phyloP scores from a whole-genome alignment of 2,888 invertebrate species.

The Belgica antarctica region DNA sequence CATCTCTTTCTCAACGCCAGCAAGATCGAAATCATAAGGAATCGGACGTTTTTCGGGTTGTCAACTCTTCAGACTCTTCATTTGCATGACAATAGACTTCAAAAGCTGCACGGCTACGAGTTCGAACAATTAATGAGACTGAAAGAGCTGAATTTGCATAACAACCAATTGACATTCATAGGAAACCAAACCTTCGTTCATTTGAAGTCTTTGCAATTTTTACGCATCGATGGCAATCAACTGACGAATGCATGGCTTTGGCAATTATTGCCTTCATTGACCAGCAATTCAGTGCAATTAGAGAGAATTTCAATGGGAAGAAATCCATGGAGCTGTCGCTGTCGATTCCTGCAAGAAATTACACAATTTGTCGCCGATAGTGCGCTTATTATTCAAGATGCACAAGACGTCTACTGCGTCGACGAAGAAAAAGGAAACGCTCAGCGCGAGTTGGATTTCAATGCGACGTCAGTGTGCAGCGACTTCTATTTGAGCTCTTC shows the following conservation, averaged over 20 bases:
- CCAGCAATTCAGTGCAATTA: constrained; percentile 50
- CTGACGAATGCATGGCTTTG: constrained; percentile 79
- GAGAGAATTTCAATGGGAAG: constrained; percentile 71
- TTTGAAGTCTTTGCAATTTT: constrained; percentile 73
- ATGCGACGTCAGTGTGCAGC: constrained; percentile 76
- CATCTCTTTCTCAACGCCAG: constrained; percentile 83
- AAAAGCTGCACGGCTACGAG: constrained; percentile 78
- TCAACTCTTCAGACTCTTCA: constrained; percentile 77
- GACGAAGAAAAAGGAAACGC: constrained; percentile 64
- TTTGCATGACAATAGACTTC: constrained; percentile 79
- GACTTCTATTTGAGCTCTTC: constrained; percentile 81
- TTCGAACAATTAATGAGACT: constrained; percentile 79
- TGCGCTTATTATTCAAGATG: constrained; percentile 75
- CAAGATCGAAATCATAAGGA: constrained; percentile 80
- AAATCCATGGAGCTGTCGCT: constrained; percentile 88
- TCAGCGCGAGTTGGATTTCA: constrained; percentile 77
- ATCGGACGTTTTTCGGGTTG: constrained; percentile 86
- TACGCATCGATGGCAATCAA: constrained; percentile 81
- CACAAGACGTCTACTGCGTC: constrained; percentile 78
- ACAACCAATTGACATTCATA: constrained; percentile 76
- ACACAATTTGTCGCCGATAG: constrained; percentile 81
- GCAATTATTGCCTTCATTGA: constrained; percentile 59
- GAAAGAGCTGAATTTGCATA: constrained; percentile 80
- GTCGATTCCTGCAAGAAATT: constrained; percentile 82
- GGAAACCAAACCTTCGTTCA: constrained; percentile 77